Conservation (phyloP, 2,888 invertebrate species). For the Junonia oenone region DNA sequence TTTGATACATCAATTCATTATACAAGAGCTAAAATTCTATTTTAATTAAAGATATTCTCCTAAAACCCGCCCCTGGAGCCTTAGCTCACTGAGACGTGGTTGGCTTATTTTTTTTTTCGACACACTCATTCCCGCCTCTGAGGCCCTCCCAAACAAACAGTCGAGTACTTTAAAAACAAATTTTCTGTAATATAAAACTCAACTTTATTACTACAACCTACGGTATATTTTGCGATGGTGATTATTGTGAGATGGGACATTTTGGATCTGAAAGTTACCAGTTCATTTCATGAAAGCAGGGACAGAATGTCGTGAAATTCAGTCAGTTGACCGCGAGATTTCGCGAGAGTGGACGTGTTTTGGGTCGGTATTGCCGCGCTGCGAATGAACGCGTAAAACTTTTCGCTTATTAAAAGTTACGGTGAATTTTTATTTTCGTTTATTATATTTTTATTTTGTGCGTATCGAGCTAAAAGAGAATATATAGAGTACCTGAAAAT, state of each 20-base stretch:
- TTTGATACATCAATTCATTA: slow-evolving; percentile 65
- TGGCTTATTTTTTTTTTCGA: slow-evolving; percentile 78
- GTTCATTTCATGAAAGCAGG: slow-evolving; percentile 75
- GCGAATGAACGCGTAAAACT: slow-evolving; percentile 53
- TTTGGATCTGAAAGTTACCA: slow-evolving; percentile 50
- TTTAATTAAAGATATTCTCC: slow-evolving; percentile 76
- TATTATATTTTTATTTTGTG: not conserved
- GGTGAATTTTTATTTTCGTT: not conserved
- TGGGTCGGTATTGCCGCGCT: slow-evolving; percentile 30
- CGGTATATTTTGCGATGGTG: slow-evolving; percentile 24
- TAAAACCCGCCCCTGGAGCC: slow-evolving; percentile 72
- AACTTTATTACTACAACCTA: slow-evolving; percentile 6
- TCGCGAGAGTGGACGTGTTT: slow-evolving; percentile 55
- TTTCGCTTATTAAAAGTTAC: slow-evolving; percentile 39
- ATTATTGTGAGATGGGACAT: slow-evolving; percentile 38
- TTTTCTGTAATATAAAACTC: slow-evolving; percentile 31
- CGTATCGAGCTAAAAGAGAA: not conserved
- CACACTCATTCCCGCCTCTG: slow-evolving; percentile 78
- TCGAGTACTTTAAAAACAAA: slow-evolving; percentile 72
- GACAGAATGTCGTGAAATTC: slow-evolving; percentile 55
- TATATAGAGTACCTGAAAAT: not conserved
- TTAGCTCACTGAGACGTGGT: slow-evolving; percentile 77
- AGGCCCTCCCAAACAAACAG: slow-evolving; percentile 79
- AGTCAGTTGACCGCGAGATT: slow-evolving; percentile 74
- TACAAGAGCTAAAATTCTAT: slow-evolving; percentile 55